A percentile compares a stretch with the other conserved stretches of the same genome.
These are phyloP conservation scores for Platycheirus albimanus DNA, from an alignment of 2,888 invertebrate species.

Conservation along the genomic window DNA sequence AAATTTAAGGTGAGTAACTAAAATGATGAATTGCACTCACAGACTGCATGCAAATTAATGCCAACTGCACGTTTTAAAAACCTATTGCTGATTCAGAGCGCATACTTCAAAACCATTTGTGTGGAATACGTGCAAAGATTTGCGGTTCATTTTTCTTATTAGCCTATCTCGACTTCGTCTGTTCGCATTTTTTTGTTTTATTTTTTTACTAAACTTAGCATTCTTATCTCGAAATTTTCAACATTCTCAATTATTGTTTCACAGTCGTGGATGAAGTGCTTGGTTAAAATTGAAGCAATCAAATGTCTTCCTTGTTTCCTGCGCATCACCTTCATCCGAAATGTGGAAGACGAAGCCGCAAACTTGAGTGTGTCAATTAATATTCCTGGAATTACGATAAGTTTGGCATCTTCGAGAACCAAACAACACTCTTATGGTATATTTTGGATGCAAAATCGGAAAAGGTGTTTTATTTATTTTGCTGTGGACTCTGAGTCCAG, in stretches of 20 bases:
- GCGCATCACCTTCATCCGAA: conserved; percentile 79
- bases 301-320: conserved; percentile 82
- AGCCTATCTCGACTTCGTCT: not conserved
- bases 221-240: not conserved
- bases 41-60: not conserved
- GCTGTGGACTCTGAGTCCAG: conserved; percentile 80
- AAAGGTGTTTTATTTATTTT: conserved; percentile 81
- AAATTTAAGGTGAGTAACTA: conserved; percentile 77
- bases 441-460: conserved; percentile 82
- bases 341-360: conserved; percentile 72
- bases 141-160: not conserved
- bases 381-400: conserved; percentile 81
- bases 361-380: conserved; percentile 80
- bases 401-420: conserved; percentile 81
- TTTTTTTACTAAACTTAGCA: not conserved
- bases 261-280: conserved; percentile 80
- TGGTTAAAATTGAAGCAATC: conserved; percentile 82
- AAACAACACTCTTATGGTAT: conserved; percentile 81
- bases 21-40: conserved; percentile 15
- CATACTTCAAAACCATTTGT: conserved; percentile 25
- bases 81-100: conserved; percentile 48
- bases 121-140: not conserved
- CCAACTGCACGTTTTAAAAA: too few species aligned
- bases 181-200: not conserved
- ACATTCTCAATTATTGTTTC: conserved; percentile 7